These are phyloP conservation scores for Zaprionus davidi DNA, from an alignment of 1,140 invertebrate species.

Conservation along the genomic window DNA sequence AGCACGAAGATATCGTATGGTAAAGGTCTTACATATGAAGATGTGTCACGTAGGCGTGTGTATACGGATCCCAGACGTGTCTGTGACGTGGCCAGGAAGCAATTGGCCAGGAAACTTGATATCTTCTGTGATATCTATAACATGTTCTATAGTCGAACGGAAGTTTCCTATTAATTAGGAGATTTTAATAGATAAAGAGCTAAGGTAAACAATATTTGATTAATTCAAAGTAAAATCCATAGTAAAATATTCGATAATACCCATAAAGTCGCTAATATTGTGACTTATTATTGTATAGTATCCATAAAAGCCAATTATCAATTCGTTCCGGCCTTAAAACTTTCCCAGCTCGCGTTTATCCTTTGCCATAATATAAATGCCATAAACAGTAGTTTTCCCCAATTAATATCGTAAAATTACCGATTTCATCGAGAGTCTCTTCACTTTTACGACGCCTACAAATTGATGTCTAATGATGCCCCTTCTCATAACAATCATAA, in stretches of 20 bases:
- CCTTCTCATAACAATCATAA: conserved; percentile 28
- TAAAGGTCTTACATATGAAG: neutral
- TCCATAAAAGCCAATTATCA: neutral
- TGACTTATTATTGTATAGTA: neutral
- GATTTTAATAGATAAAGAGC: neutral
- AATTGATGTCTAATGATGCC: conserved; percentile 67
- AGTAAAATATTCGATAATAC: neutral
- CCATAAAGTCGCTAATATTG: neutral
- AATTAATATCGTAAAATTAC: conserved; percentile 39
- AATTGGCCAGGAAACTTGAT: conserved; percentile 1
- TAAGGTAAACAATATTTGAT: neutral
- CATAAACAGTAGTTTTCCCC: conserved; percentile 43
- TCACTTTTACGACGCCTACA: conserved; percentile 60
- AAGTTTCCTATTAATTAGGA: conserved; percentile 15
- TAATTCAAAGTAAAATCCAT: neutral
- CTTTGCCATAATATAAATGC: neutral
- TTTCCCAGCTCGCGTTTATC: neutral
- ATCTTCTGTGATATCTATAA: neutral
- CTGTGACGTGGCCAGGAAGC: neutral
- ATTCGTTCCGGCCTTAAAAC: neutral
- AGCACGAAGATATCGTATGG: neutral
- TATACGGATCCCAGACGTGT: neutral
- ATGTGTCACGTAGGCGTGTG: conserved; percentile 39
- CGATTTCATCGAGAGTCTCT: conserved; percentile 44
- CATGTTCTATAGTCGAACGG: neutral